phyloP scores from a whole-genome alignment of 2,797 vertebrate species.

The Tenualosa ilisha region DNA sequence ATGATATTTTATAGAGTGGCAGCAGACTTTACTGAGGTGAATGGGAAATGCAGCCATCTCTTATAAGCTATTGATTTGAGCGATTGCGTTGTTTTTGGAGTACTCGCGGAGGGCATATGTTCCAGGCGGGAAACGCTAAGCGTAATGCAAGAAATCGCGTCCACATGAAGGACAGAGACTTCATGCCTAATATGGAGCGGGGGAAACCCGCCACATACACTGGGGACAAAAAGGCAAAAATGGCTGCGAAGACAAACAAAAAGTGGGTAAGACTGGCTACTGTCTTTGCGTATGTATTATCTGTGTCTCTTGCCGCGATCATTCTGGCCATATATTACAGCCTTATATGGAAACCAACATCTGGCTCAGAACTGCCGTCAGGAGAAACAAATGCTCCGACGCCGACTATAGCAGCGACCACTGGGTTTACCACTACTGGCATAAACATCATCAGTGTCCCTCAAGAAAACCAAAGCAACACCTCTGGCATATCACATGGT shows the following conservation, averaged over 20 bases:
- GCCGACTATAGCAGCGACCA: not conserved
- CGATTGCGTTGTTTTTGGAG: not conserved
- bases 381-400: conserved; percentile 45
- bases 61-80: not conserved
- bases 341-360: conserved; percentile 81
- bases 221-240: conserved; percentile 86
- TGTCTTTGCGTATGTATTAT: conserved; percentile 84
- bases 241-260: conserved; percentile 86
- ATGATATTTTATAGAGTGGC: not conserved
- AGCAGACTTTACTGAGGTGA: not conserved
- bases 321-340: conserved; percentile 86
- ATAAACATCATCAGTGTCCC: conserved; percentile 34
- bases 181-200: conserved; percentile 74
- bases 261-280: conserved; percentile 88
- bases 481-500: conserved; percentile 7
- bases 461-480: conserved; percentile 28
- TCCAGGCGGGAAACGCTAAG: conserved; percentile 70
- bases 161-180: conserved; percentile 78
- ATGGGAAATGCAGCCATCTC: not conserved
- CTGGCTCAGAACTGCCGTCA: conserved; percentile 47
- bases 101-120: conserved; percentile 36
- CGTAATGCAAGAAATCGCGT: conserved; percentile 73
- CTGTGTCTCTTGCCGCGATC: conserved; percentile 84
- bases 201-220: conserved; percentile 86
- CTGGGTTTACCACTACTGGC: conserved; percentile 1